Evolutionary conservation across 2,888 invertebrate genomes (phyloP).

Genomic region (Boloria euphrosyne): DNA sequence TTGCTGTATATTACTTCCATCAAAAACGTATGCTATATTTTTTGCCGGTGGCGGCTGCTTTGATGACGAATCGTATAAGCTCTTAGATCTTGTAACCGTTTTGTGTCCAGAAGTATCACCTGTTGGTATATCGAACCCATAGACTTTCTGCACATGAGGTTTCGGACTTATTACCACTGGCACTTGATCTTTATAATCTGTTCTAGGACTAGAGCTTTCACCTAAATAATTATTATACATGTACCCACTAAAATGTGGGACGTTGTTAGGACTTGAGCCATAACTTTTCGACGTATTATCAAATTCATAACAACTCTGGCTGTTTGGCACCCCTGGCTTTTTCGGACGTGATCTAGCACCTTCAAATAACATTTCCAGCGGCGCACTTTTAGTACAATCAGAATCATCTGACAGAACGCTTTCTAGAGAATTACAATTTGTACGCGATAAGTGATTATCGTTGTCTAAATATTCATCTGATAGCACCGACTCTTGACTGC

Average conservation of each 20-base stretch:
- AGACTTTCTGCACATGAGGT: slow-evolving; percentile 61
- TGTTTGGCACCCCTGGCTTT: slow-evolving; percentile 63
- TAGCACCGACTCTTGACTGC: slow-evolving; percentile 89
- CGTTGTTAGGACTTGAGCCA: slow-evolving; percentile 84
- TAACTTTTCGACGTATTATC: slow-evolving; percentile 83
- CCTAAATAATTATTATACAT: slow-evolving; percentile 78
- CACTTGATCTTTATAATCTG: slow-evolving; percentile 54
- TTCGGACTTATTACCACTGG: slow-evolving; percentile 49
- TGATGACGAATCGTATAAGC: slow-evolving; percentile 69
- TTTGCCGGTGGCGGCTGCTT: slow-evolving; percentile 66
- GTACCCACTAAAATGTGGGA: slow-evolving; percentile 77
- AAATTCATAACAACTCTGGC: slow-evolving; percentile 79
- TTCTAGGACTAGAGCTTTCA: slow-evolving; percentile 53
- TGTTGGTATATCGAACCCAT: slow-evolving; percentile 67
- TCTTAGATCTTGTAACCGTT: slow-evolving; percentile 74
- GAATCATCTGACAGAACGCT: slow-evolving; percentile 91
- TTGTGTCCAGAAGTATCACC: slow-evolving; percentile 64
- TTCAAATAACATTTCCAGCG: slow-evolving; percentile 87
- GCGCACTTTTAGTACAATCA: slow-evolving; percentile 89
- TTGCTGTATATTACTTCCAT: slow-evolving; percentile 72
- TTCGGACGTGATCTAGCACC: slow-evolving; percentile 73
- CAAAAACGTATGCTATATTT: slow-evolving; percentile 79
- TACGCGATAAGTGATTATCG: slow-evolving; percentile 83
- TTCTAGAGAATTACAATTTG: slow-evolving; percentile 90
- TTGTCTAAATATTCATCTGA: slow-evolving; percentile 85